Evolutionary conservation across 2,888 invertebrate species (phyloP), one percentile per base, ranked within the genome.

Genomic region (Volucella zonaria): DNA sequence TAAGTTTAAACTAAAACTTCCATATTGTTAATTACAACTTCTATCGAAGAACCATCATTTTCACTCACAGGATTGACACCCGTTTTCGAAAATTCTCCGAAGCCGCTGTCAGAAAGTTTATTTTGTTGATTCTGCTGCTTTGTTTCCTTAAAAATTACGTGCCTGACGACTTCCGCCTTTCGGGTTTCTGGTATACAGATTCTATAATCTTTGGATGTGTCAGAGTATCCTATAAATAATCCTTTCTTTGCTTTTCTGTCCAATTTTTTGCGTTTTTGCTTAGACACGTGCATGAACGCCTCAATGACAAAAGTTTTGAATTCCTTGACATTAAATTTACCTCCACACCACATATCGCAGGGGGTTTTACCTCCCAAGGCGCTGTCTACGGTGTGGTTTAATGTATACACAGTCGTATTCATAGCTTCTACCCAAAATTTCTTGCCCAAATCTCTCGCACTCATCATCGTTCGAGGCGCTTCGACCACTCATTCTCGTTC

Each of bases 391-490:
- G n/a, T n/a, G n/a, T n/a, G n/a, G n/a, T n/a, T n/a, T n/a, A n/a
- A n/a, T n/a, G n/a, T n/a, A n/a, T n/a, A n/a, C n/a, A n/a, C n/a
- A n/a, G n/a, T n/a, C 31, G 88, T 71, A n/a, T 88, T 87, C 0
- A 90, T 88, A 1, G 90, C 91, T 87, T 91, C 91, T 10, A 90
- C 90, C 91, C 90, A 91, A 10, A 90, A 83, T 23, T 85, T 86
- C 43, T 85, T 83, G 8, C 66, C 23, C 3, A 89, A 40, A 0
- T 87, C 87, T 67, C 52, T 18, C 1, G 78, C 49, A 75, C 59
- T 43, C 8, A 87, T 15, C 82, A 85, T 85, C 8, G 87, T 80
- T 56, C 87, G 64, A 14, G 86, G 80, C 4, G 81, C 58, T n/a
- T 87, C 83, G 3, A 79, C 78, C 18, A 18, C 73, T 9, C 1